phyloP scores from a whole-genome alignment of 2,888 invertebrate genomes.

The Xanthia togata region DNA sequence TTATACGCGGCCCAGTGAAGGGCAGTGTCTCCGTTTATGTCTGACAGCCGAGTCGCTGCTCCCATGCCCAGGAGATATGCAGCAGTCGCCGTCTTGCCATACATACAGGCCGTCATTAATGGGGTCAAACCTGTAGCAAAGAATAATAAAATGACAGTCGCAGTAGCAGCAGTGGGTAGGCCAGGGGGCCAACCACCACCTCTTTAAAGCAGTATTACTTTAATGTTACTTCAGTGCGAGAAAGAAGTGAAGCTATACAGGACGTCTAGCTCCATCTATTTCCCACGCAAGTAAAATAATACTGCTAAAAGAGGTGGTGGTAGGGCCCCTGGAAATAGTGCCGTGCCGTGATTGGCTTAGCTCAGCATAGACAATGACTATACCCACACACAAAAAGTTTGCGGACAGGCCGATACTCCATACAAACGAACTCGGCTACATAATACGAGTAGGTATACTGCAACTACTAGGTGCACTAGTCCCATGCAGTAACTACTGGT shows the following conservation, averaged over 20 bases:
- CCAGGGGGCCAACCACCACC: no score
- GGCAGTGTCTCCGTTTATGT: conserved; percentile 98
- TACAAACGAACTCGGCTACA: background rate
- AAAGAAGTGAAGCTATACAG: no score
- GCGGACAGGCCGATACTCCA: background rate
- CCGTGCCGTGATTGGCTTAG: background rate
- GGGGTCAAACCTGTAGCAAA: conserved; percentile 93
- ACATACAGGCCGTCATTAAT: conserved; percentile 97
- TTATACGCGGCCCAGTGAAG: conserved; percentile 98
- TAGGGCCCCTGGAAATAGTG: no score
- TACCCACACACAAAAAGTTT: background rate
- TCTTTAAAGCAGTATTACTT: no score
- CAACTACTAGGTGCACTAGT: background rate
- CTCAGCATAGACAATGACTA: background rate
- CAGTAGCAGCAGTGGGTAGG: background rate
- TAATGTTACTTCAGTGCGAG: no score
- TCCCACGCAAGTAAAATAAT: no score
- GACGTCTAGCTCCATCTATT: no score
- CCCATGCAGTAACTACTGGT: background rate
- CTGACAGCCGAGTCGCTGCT: conserved; percentile 95
- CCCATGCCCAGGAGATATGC: conserved; percentile 97
- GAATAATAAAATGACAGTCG: background rate
- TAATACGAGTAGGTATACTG: no score
- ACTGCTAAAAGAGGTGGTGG: no score
- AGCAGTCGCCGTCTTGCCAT: conserved; percentile 96